Base-by-base conservation (phyloP, 2,113 vertebrate genomes). In the Odocoileus virginianus region DNA sequence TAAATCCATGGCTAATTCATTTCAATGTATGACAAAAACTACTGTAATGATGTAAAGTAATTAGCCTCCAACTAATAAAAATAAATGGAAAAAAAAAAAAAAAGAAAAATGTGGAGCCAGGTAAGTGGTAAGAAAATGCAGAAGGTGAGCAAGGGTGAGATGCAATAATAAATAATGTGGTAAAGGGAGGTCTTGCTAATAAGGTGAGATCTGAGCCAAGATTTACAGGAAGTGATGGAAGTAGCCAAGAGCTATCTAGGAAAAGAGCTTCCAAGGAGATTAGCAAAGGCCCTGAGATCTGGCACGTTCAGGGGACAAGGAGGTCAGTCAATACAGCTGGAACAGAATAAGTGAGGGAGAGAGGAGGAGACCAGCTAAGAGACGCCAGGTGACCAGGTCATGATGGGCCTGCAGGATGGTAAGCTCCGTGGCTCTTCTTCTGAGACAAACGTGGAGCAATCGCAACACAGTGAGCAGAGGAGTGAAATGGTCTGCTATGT, bases 341-440 rank as follows among this genome's bases (percentile, higher is more conserved):
- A 55, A 55, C 12, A 12, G 13, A 91, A 28, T 2, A 28, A 86
- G 19, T 2, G 3, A 61, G 40, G 58, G 45, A 33, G 36, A 50
- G 27, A 86, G 67, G 21, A 82, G 54, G 45, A 47, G 64, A 61
- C 4, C 27, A 57, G 57, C 55, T 89, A 12, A 6, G 82, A 54
- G 76, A 93, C 25, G 23, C 2, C 30, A 33, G 30, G 36, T 57
- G 45, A 25, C 60, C 21, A 36, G n/a, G 7, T 16, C 25, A 11
- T 0, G 2, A 54, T 0, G 4, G 23, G 40, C 21, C 28, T 30
- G 4, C 2, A 5, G 7, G 40, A 33, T 3, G 4, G 4, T 1
- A 5, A 40, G n/a, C 2, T 2, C 13, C 36, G 5, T 83, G 52
- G 54, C 36, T 87, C 47, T 90, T 45, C 33, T 57, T 83, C 64